Evolutionary conservation across 2,797 vertebrate species (phyloP), one percentile per base, ranked within the genome.

Genomic region (Poeciliopsis presidionis): DNA sequence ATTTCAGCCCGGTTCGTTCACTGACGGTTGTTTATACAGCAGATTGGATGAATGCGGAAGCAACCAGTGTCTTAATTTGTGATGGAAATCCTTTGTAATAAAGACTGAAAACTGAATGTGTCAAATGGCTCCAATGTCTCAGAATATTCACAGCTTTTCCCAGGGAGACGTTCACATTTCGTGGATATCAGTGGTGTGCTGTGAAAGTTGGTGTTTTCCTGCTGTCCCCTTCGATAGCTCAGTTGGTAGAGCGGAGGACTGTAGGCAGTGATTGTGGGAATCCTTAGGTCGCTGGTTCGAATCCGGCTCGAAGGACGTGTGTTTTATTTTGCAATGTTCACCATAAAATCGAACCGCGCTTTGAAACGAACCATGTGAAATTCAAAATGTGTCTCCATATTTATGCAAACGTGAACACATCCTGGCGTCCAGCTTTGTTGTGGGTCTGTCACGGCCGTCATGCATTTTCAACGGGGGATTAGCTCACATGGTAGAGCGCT

Each of bases 61-160:
- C 28, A 81, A 86, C 73, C 86, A 76, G 86, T 79, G 88, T 94
- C 88, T 93, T 88, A 90, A 85, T 88, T 93, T 91, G 63, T 90
- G 82, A 90, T 90, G 90, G 90, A 83, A 93, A 90, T 92, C 88
- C 89, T 94, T 94, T 93, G 84, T 92, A 93, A 93, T 93, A 94
- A 94, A 94, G 78, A 90, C 28, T 85, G 88, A 14, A 45, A 59
- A 39, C 53, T 18, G 14, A 46, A 12, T 43, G 25, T 46, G 46
- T 22, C n/a, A 13, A 46, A 39, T 57, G 22, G 6, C 43, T 69
- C 39, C 9, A 67, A 41, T 9, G 5, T 0, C 2, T 36, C 36
- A 25, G 12, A 18, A 18, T 39, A 39, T 41, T 67, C 25, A 67
- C 25, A 2, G 8, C 36, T 14, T 16, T 59, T 5, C 1, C 20